Base-by-base conservation (phyloP, 2,888 invertebrate species). In the Norana najaformis region DNA sequence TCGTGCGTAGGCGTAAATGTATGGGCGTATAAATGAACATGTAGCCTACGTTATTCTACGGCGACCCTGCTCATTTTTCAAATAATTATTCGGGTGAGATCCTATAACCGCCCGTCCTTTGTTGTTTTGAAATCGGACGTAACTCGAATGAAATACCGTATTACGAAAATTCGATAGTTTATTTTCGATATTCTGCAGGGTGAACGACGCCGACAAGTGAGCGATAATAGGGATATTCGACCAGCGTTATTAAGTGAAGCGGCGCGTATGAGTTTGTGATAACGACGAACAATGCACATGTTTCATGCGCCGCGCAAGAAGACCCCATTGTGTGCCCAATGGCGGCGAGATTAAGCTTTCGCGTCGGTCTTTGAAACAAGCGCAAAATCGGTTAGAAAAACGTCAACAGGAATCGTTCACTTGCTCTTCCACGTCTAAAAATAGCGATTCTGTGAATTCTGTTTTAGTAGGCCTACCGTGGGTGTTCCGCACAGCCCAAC, bases 1-100 rank as follows among this genome's bases (percentile, higher is more conserved):
- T 69, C 69, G 69, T 69, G 69, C 69, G 69, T 69, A n/a, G 69
- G 69, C 69, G 69, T 69, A n/a, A n/a, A n/a, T 69, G n/a, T 69
- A 69, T n/a, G 69, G 69, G 69, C 69, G n/a, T 69, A 69, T 69
- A 69, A 8, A n/a, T n/a, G n/a, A n/a, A n/a, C n/a, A n/a, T n/a
- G n/a, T n/a, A n/a, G n/a, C n/a, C n/a, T n/a, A n/a, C n/a, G n/a
- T n/a, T n/a, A n/a, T n/a, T n/a, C n/a, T n/a, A n/a, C n/a, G n/a
- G n/a, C n/a, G n/a, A n/a, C n/a, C n/a, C n/a, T n/a, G n/a, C n/a
- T n/a, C n/a, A n/a, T n/a, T n/a, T n/a, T n/a, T n/a, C n/a, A n/a
- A n/a, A n/a, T n/a, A n/a, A n/a, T n/a, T n/a, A n/a, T n/a, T n/a
- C n/a, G n/a, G n/a, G n/a, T n/a, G n/a, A n/a, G n/a, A n/a, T n/a